Base-by-base conservation (phyloP, 2,113 vertebrate species). In the Eidolon helvum region DNA sequence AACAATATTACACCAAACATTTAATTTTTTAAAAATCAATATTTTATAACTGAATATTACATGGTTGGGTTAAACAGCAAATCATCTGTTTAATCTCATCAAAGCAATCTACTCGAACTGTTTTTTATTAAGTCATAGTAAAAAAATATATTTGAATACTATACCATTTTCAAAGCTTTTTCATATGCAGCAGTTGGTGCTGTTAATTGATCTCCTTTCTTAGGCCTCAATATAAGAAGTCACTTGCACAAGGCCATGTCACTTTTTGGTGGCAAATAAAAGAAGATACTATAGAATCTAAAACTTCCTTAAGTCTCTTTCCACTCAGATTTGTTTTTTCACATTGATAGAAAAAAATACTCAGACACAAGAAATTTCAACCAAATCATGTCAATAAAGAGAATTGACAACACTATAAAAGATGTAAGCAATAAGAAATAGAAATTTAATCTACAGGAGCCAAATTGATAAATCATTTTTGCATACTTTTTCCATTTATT, bases 391-490 rank as follows among this genome's bases (percentile, higher is more conserved):
- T 87, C 26, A 87, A 71, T 38, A 84, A 69, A 75, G 21, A 61
- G 26, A 91, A 84, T 4, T 57, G 5, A 40, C 19, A 71, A 16
- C 4, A 65, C 45, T 77, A 59, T 35, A 53, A 83, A 92, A 4
- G 35, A 90, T 61, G 30, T 66, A 1, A 88, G 30, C 28, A 74
- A 71, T 71, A 45, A 88, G 15, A 84, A 94, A 50, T 63, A 18
- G 7, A 95, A 90, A 86, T 71, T 66, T 24, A 86, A 92, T 79
- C 87, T 40, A 92, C 33, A 92, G 33, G 11, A 63, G 14, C 4
- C 22, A 90, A 87, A 94, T 14, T 74, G 28, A 26, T 94, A 89
- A 91, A 63, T 94, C 33, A 74, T 45, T 59, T 90, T 86, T 69
- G 14, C 19, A 68, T 0, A 63, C 4, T 50, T 86, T 45, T 93